Evolutionary conservation across 2,113 vertebrate genomes (phyloP).

Genomic region (human): DNA sequence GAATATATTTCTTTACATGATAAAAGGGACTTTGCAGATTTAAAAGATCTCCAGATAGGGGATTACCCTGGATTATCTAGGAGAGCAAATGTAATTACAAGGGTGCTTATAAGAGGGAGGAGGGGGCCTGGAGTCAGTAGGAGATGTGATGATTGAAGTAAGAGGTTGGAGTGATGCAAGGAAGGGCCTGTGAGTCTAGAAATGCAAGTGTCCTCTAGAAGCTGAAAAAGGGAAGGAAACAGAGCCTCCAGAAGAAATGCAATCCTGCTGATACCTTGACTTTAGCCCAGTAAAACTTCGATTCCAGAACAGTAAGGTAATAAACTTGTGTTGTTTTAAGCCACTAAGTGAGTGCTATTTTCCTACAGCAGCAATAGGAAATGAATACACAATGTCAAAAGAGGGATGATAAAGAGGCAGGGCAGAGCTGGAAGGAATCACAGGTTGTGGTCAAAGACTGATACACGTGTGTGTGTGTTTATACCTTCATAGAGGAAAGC

Average conservation of each 20-base stretch:
- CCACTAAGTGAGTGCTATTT: background rate
- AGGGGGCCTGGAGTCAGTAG: background rate
- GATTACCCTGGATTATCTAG: background rate
- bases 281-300: background rate
- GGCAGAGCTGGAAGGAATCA: background rate
- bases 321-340: background rate
- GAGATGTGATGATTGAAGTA: background rate
- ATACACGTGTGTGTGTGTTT: background rate
- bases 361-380: background rate
- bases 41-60: background rate
- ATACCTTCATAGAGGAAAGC: background rate
- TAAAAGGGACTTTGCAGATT: background rate
- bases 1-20: background rate
- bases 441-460: background rate
- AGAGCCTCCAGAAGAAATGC: background rate
- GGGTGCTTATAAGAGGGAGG: background rate
- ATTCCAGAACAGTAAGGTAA: background rate
- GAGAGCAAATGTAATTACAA: background rate
- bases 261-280: background rate
- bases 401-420: background rate
- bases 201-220: background rate
- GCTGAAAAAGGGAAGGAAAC: background rate
- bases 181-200: background rate
- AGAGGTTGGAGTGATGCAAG: background rate
- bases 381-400: background rate